phyloP scores from a whole-genome alignment of 1,140 invertebrate species.

The Galleria mellonella region DNA sequence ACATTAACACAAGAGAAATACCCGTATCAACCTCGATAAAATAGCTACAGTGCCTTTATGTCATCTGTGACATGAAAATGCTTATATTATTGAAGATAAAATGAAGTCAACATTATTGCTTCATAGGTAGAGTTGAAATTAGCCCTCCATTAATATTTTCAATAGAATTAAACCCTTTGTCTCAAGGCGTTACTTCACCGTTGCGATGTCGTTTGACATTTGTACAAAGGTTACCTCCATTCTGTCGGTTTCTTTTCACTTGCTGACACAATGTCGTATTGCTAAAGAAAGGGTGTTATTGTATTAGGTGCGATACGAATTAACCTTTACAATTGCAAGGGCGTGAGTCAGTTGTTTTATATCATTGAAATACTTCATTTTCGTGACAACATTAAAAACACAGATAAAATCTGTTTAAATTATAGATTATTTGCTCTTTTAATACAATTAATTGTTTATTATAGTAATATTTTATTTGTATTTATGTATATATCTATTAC shows the following conservation, averaged over 20 bases:
- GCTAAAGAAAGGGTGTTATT: slow-evolving; percentile 60
- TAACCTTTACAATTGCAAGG: slow-evolving; percentile 55
- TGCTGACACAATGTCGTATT: slow-evolving; percentile 52
- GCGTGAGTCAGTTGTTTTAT: slow-evolving; percentile 1
- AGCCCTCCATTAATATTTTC: slow-evolving; percentile 16
- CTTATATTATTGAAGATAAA: too few relatives aligned
- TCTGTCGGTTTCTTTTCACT: slow-evolving; percentile 56
- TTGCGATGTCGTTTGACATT: slow-evolving; percentile 60
- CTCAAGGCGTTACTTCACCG: slow-evolving; percentile 51
- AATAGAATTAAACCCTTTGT: slow-evolving; percentile 63
- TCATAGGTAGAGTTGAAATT: slow-evolving; percentile 29
- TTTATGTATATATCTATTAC: too few relatives aligned
- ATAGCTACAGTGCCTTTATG: slow-evolving; percentile 29
- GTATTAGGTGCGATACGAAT: slow-evolving; percentile 33
- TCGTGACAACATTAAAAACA: slow-evolving; percentile 12
- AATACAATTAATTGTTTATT: too few relatives aligned
- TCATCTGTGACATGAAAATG: slow-evolving; percentile 32
- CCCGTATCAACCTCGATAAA: slow-evolving; percentile 25
- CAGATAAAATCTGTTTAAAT: too few relatives aligned
- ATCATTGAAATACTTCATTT: neutral
- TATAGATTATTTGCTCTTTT: too few relatives aligned
- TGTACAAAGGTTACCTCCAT: slow-evolving; percentile 63
- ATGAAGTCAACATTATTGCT: slow-evolving; percentile 22
- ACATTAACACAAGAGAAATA: slow-evolving; percentile 34
- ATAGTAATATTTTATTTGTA: too few relatives aligned